phyloP scores from a whole-genome alignment of 2,113 vertebrate species.

The Arvicanthis niloticus region DNA sequence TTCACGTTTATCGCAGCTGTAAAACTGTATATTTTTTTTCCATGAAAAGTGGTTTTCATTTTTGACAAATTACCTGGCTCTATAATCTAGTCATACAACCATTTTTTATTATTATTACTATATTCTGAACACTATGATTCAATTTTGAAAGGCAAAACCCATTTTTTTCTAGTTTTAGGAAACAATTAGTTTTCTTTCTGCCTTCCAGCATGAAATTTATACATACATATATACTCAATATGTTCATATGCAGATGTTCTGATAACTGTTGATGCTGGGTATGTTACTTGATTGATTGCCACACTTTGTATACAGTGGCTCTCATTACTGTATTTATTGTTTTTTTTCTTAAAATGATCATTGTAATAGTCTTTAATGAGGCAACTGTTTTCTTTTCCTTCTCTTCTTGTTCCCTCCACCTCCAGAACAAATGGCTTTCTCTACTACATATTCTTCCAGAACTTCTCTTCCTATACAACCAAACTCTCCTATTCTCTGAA shows the following conservation, averaged over 20 bases:
- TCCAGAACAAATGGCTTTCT: not conserved
- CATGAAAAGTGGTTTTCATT: not conserved
- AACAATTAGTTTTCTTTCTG: not conserved
- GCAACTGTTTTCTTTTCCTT: not conserved
- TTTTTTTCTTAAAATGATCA: not conserved
- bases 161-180: not conserved
- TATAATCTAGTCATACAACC: not conserved
- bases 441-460: not conserved
- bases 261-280: not conserved
- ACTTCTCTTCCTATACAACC: not conserved
- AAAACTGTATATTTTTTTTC: not conserved
- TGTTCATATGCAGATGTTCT: not conserved
- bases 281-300: not conserved
- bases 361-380: not conserved
- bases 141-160: not conserved
- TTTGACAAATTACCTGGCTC: not conserved
- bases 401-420: not conserved
- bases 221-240: not conserved
- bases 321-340: not conserved
- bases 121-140: conserved; percentile 31
- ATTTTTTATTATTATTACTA: not conserved
- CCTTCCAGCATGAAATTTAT: conserved; percentile 11
- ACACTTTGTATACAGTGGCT: not conserved
- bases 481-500: not conserved
- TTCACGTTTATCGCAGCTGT: not conserved